A percentile compares a stretch with the other conserved stretches of the same genome.
These are phyloP conservation scores for Synanthedon formicaeformis DNA, from an alignment of 2,888 invertebrate genomes.

Conservation along the genomic window DNA sequence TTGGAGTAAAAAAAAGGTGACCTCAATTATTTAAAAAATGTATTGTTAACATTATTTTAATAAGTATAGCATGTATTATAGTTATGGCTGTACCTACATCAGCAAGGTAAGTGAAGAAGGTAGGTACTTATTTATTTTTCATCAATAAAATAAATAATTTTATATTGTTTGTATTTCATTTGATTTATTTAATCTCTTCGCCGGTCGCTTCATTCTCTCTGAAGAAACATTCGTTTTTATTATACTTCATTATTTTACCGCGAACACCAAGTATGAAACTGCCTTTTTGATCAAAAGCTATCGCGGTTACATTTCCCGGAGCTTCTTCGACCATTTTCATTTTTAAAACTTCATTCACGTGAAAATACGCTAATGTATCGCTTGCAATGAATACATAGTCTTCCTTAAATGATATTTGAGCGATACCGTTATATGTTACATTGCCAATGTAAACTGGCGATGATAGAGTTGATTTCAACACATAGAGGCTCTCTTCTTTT, in stretches of 20 bases:
- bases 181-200: neutral
- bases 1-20: no score
- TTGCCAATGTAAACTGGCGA: constrained; percentile 32
- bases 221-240: constrained; percentile 31
- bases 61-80: no score
- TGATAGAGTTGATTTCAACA: constrained; percentile 30
- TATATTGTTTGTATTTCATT: no score
- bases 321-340: constrained; percentile 33
- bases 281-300: constrained; percentile 42
- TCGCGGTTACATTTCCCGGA: constrained; percentile 38
- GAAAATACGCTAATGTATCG: constrained; percentile 36
- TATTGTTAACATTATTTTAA: no score
- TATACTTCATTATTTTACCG: constrained; percentile 42
- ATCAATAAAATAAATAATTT: no score
- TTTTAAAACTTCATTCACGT: constrained; percentile 36
- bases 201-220: constrained; percentile 9
- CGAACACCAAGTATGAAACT: constrained; percentile 38
- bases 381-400: constrained; percentile 42
- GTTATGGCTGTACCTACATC: no score
- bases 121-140: no score
- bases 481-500: constrained; percentile 35
- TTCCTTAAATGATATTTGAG: constrained; percentile 44
- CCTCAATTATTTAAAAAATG: no score
- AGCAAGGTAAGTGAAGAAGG: no score
- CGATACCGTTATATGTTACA: constrained; percentile 37